Base-by-base conservation (phyloP, 2,113 vertebrate genomes). In the Tragelaphus strepsiceros region DNA sequence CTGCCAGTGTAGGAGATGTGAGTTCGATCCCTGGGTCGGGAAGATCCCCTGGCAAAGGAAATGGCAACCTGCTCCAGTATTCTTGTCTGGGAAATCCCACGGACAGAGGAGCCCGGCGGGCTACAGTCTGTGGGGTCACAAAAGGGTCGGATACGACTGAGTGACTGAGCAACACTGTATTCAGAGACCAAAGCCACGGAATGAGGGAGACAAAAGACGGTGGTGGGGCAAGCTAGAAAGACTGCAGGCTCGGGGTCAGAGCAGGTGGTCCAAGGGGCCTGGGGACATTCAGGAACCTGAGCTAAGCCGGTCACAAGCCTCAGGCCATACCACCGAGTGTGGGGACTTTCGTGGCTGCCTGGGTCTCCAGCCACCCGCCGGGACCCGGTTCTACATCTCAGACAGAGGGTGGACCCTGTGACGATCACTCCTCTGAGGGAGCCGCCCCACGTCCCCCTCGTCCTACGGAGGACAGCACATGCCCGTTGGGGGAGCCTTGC, bases 401-500 rank as follows among this genome's bases (percentile, higher is more conserved):
- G 46, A 24, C 8, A 12, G 1, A 21, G 0, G 5, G 43, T 24
- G 58, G 35, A 39, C 17, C 28, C 58, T 2, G 1, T 5, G 74
- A 32, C 2, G 46, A 5, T 62, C 28, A 2, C 19, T 0, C 22
- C 30, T 78, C 22, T 2, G 22, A n/a, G 22, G 32, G 26, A n/a
- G 39, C 3, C 0, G 32, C 3, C 67, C 43, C 46, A 19, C 2
- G 3, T 7, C 13, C 46, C 6, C 51, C 17, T 16, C 0, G 8
- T 74, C 59, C 71, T 8, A 1, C 0, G 4, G n/a, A 15, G 71
- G 35, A 1, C 21, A 49, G 80, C 46, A 14, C 17, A 4, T 0
- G 61, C n/a, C 43, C 0, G 0, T 1, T 13, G 39, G 16, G 0
- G 4, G 12, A 7, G 35, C 39, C 9, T 1, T 24, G 3, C 6